phyloP scores from a whole-genome alignment of 1,140 invertebrate species.

The Orchesella cincta region DNA sequence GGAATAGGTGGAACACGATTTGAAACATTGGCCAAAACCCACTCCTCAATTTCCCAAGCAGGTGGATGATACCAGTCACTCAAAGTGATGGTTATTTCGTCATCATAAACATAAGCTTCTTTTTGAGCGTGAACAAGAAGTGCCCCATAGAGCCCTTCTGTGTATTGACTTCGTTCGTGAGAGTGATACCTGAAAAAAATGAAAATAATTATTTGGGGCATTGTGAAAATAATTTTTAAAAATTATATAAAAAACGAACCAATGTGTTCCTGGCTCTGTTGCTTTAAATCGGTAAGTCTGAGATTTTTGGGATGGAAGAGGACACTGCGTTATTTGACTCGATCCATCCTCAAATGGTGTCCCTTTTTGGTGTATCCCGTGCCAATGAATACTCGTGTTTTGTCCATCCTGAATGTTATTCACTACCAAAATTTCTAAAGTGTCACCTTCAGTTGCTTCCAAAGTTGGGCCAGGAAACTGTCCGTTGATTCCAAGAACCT shows the following conservation, averaged over 20 bases:
- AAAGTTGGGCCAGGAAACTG: constrained; percentile 33
- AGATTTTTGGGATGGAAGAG: neutral
- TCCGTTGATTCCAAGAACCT: constrained; percentile 35
- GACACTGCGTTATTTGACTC: constrained; percentile 34
- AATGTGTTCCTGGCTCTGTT: constrained; percentile 36
- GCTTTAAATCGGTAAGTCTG: constrained; percentile 29
- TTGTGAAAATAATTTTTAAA: neutral
- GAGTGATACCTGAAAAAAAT: constrained; percentile 25
- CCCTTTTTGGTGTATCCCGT: constrained; percentile 32
- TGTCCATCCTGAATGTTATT: constrained; percentile 39
- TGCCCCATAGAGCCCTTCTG: constrained; percentile 31
- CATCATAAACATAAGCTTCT: constrained; percentile 37
- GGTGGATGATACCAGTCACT: constrained; percentile 42
- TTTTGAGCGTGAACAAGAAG: constrained; percentile 25
- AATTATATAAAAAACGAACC: constrained; percentile 27
- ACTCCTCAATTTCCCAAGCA: neutral
- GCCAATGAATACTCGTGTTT: constrained; percentile 34
- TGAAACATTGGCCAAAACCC: neutral
- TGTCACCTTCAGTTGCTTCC: constrained; percentile 30
- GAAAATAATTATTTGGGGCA: neutral
- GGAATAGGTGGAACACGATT: neutral
- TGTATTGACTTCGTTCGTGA: constrained; percentile 24
- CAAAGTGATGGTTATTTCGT: constrained; percentile 28
- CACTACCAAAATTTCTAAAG: neutral
- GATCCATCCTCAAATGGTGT: constrained; percentile 37